Percentiles rank a stretch among this genome's conserved stretches.
Conservation (phyloP, 2,113 vertebrate species). For the Hyperoodon ampullatus region DNA sequence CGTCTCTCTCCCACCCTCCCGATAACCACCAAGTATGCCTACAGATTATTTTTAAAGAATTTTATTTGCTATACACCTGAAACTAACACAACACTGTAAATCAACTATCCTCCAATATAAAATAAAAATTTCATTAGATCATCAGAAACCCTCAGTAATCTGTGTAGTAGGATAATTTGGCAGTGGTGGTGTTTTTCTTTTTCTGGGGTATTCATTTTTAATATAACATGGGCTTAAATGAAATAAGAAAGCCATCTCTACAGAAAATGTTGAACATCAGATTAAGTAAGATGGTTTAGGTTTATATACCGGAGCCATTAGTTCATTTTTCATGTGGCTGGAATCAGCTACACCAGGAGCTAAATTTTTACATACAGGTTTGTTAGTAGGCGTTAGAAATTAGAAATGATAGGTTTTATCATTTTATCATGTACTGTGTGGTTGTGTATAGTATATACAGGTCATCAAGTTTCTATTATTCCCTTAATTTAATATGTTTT, state of each 20-base stretch:
- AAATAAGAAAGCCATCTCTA: background rate
- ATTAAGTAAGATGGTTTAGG: constrained; percentile 16
- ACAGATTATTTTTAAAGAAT: constrained; percentile 33
- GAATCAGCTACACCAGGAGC: background rate
- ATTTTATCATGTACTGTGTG: background rate
- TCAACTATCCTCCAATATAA: background rate
- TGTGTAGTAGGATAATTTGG: background rate
- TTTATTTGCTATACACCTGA: background rate
- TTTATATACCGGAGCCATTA: background rate
- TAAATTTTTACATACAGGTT: background rate
- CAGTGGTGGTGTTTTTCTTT: background rate
- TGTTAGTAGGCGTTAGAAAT: constrained; percentile 5
- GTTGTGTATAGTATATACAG: background rate
- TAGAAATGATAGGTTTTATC: constrained; percentile 36
- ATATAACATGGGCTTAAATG: background rate
- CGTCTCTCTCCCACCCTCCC: too few species aligned
- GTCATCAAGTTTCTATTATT: background rate
- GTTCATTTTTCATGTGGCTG: background rate
- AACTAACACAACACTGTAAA: background rate
- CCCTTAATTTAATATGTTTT: background rate
- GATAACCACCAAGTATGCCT: background rate
- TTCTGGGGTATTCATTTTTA: constrained; percentile 21
- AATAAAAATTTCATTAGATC: background rate
- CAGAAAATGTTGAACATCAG: background rate
- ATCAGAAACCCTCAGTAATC: background rate